Percentiles rank a stretch among this genome's conserved stretches.
phyloP scores from a whole-genome alignment of 2,113 vertebrate species.

The Atherinomorus stipes region DNA sequence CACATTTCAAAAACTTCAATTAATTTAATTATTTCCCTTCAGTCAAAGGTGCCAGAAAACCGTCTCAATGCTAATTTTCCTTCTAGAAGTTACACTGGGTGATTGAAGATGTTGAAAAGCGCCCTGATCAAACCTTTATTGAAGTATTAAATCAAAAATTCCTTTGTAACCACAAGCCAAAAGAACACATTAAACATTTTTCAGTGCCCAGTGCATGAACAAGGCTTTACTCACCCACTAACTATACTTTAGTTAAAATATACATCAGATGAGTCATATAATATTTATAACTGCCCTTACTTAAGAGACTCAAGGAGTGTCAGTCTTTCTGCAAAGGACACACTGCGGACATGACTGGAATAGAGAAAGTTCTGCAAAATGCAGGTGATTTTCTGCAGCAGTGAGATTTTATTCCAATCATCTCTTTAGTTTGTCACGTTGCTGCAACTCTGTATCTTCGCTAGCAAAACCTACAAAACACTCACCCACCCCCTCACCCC shows the following conservation, averaged over 20 bases:
- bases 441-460: slow-evolving; percentile 17
- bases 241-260: slow-evolving; percentile 49
- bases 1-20: slow-evolving; percentile 27
- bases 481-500: slow-evolving; percentile 7
- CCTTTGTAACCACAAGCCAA: slow-evolving; percentile 28
- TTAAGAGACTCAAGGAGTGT: slow-evolving; percentile 40
- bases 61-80: slow-evolving; percentile 7
- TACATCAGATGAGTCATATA: slow-evolving; percentile 55
- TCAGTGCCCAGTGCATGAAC: slow-evolving; percentile 9
- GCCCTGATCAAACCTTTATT: slow-evolving; percentile 30
- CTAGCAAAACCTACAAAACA: slow-evolving; percentile 19
- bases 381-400: background rate
- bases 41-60: slow-evolving; percentile 29
- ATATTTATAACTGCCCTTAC: slow-evolving; percentile 51
- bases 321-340: slow-evolving; percentile 59
- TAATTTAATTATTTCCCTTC: slow-evolving; percentile 26
- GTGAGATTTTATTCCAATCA: slow-evolving; percentile 53
- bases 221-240: slow-evolving; percentile 33
- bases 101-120: slow-evolving; percentile 1
- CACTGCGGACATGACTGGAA: slow-evolving; percentile 69
- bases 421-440: slow-evolving; percentile 50
- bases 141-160: slow-evolving; percentile 20
- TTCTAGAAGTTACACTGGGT: slow-evolving; percentile 9
- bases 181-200: background rate
- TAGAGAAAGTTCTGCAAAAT: background rate